Conservation (phyloP, 2,797 vertebrate species). For the Chelonia mydas region DNA sequence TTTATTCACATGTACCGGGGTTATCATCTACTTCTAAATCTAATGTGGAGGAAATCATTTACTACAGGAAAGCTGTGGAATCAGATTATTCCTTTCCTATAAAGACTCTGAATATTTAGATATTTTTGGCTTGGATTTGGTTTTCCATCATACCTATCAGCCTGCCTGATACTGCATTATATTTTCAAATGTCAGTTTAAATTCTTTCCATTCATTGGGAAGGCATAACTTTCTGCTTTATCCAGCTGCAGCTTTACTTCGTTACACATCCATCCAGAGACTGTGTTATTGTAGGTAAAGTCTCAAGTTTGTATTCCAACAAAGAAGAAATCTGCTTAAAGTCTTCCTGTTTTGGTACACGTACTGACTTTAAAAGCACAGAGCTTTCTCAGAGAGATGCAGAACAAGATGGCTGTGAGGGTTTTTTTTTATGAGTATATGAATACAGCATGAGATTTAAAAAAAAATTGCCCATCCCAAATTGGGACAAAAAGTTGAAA, state of each 20-base stretch:
- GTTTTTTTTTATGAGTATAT: background rate
- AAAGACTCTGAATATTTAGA: conserved; percentile 13
- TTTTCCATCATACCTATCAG: conserved; percentile 16
- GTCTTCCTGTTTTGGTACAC: background rate
- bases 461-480: background rate
- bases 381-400: background rate
- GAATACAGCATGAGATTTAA: background rate
- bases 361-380: background rate
- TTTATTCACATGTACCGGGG: background rate
- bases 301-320: conserved; percentile 15
- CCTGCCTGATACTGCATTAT: conserved; percentile 24
- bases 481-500: background rate
- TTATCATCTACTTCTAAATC: conserved; percentile 12
- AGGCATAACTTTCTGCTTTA: conserved; percentile 17
- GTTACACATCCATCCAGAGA: background rate
- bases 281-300: background rate
- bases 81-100: conserved; percentile 27
- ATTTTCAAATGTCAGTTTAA: conserved; percentile 61
- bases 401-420: background rate
- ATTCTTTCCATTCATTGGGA: conserved; percentile 60
- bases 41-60: conserved; percentile 33
- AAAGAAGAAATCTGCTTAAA: conserved; percentile 18
- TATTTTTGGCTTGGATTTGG: conserved; percentile 49
- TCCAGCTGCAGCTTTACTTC: conserved; percentile 48
- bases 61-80: conserved; percentile 19